Evolutionary conservation across 2,797 vertebrate genomes (phyloP).

Genomic region (Microctenopoma lineatum): DNA sequence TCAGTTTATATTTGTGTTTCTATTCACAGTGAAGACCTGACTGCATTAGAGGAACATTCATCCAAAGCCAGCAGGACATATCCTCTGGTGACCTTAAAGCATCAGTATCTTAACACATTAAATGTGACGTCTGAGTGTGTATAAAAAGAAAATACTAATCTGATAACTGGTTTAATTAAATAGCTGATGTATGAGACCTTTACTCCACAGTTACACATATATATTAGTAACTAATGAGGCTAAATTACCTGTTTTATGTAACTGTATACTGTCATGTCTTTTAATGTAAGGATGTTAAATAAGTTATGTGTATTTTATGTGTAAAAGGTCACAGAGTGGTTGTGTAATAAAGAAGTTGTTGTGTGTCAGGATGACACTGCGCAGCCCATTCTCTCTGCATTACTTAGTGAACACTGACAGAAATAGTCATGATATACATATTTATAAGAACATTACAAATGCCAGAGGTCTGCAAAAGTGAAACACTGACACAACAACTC

Average conservation of each 20-base stretch:
- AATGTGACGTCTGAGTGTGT: too few relatives aligned
- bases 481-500: slow-evolving; percentile 30
- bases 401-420: slow-evolving; percentile 60
- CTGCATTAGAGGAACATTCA: background rate
- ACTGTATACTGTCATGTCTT: slow-evolving; percentile 2
- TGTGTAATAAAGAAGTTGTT: slow-evolving; percentile 12
- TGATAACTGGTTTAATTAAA: background rate
- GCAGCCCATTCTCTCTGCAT: slow-evolving; percentile 35
- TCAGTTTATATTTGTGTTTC: background rate
- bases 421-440: slow-evolving; percentile 63
- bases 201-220: background rate
- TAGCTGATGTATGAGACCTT: background rate
- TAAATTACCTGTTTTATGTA: background rate
- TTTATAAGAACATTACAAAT: slow-evolving; percentile 68
- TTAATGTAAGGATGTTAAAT: background rate
- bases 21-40: too few relatives aligned
- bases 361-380: slow-evolving; percentile 21
- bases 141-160: too few relatives aligned
- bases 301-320: background rate
- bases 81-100: background rate
- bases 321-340: slow-evolving; percentile 3
- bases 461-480: slow-evolving; percentile 45
- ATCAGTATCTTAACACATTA: too few relatives aligned
- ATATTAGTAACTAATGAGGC: background rate
- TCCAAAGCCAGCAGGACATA: background rate